Evolutionary conservation across 2,113 vertebrate genomes (phyloP), one percentile per base, ranked within the genome.

Genomic region (Heterochromis multidens): DNA sequence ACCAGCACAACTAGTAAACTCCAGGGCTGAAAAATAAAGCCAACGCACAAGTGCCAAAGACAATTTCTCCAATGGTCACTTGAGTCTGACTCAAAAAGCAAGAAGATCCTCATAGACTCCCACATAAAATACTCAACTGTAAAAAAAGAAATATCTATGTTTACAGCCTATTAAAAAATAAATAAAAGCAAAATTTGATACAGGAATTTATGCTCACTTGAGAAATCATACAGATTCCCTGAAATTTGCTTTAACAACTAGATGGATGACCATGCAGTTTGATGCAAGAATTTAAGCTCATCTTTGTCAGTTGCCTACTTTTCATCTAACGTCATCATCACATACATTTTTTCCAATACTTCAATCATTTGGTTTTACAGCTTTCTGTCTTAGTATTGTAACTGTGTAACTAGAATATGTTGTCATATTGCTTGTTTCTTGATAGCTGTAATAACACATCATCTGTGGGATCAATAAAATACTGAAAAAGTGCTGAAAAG

Each of bases 381-480:
- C 35, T 6, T 57, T 43, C 49, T 57, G 10, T 40, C 7, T 74
- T 31, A 56, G n/a, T n/a, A 23, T n/a, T 23, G 3, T 60, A 56
- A 79, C 78, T 63, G 12, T 35, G 23, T 49, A 60, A 54, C 46
- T 27, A 19, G 31, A 65, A 57, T 57, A 74, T 23, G 49, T 52
- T 25, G 81, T 76, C 19, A 79, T 37, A 12, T 23, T 79, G 46
- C 27, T 14, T 62, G 23, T 72, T 57, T 4, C 14, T 27, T 33
- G 49, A 59, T 23, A 80, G 49, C 49, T 89, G 37, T 21, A 35
- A 5, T 17, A 74, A 60, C 40, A 86, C 9, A 76, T 70, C 58
- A 27, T 80, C 19, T 57, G 19, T 87, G 67, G 13, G 76, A 88
- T 77, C 58, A 40, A 88, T 82, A 76, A 70, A 61, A n/a, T 80